These are phyloP conservation scores for Peromyscus melanophrys DNA, from an alignment of 2,797 vertebrate genomes.

Conservation along the genomic window DNA sequence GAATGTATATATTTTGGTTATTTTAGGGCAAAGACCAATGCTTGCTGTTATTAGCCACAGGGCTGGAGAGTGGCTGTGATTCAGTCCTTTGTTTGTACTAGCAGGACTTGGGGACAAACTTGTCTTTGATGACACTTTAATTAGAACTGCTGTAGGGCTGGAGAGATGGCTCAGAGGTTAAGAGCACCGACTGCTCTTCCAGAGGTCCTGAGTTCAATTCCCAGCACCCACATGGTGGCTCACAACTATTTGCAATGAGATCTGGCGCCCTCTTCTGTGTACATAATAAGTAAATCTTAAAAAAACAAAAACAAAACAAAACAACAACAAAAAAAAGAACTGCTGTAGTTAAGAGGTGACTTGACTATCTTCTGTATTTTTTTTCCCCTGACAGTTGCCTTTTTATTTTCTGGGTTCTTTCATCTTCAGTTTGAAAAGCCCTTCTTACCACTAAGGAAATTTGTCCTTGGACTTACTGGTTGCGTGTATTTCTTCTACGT, in stretches of 20 bases:
- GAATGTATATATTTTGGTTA: neutral
- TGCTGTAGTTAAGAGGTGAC: constrained; percentile 17
- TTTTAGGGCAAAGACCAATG: neutral
- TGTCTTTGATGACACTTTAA: constrained; percentile 60
- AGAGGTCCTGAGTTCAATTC: too few species aligned
- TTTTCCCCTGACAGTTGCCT: constrained; percentile 43
- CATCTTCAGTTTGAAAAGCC: constrained; percentile 55
- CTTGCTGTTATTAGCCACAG: neutral
- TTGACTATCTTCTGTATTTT: constrained; percentile 46
- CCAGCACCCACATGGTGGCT: too few species aligned
- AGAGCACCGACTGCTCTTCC: too few species aligned
- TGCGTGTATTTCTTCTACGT: neutral
- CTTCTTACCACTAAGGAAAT: constrained; percentile 39
- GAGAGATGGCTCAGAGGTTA: too few species aligned
- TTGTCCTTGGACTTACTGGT: constrained; percentile 1
- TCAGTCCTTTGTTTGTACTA: constrained; percentile 11
- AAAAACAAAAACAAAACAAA: too few species aligned
- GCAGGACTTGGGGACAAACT: constrained; percentile 28
- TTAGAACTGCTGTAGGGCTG: constrained; percentile 16
- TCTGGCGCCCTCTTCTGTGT: too few species aligned
- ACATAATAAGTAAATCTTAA: too few species aligned
- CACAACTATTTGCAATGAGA: too few species aligned
- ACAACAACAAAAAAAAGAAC: neutral
- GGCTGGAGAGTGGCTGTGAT: neutral
- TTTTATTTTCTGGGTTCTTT: constrained; percentile 61